Conservation (phyloP, 2,888 invertebrate genomes). For the Harpalus rubripes region DNA sequence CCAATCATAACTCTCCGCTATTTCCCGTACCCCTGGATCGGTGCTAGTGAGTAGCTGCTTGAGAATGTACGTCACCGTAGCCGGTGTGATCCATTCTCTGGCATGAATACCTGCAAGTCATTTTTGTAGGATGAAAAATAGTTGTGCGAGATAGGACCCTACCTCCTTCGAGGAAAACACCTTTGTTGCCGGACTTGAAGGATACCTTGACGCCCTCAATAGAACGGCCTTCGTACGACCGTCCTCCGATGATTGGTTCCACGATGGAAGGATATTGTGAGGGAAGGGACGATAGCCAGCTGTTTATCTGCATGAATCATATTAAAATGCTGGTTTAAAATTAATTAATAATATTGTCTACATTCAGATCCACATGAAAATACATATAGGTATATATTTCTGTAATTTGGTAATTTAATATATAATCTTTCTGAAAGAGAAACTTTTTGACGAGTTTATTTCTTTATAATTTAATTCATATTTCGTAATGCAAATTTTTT, state of each 20-base stretch:
- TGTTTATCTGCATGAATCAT: conserved; percentile 73
- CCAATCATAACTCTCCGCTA: conserved; percentile 86
- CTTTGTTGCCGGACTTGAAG: conserved; percentile 75
- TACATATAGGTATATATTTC: too few species aligned
- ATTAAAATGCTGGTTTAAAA: background rate
- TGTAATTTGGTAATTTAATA: too few species aligned
- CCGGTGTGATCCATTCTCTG: conserved; percentile 79
- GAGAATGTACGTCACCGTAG: conserved; percentile 85
- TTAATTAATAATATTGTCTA: too few species aligned
- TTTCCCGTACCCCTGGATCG: conserved; percentile 78
- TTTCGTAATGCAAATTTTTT: too few species aligned
- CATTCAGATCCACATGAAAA: too few species aligned
- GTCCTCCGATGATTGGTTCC: conserved; percentile 75
- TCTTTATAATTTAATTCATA: too few species aligned
- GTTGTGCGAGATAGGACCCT: background rate
- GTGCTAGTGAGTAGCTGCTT: conserved; percentile 84
- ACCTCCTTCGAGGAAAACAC: conserved; percentile 80
- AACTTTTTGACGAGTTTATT: too few species aligned
- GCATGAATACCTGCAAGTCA: conserved; percentile 77
- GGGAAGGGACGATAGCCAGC: conserved; percentile 72
- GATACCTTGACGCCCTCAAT: conserved; percentile 77
- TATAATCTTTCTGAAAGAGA: too few species aligned
- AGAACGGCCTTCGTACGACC: conserved; percentile 75
- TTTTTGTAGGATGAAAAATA: conserved; percentile 4
- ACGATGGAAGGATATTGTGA: conserved; percentile 73